These are phyloP conservation scores for Nebria salina DNA, from an alignment of 2,888 invertebrate species.

Conservation along the genomic window DNA sequence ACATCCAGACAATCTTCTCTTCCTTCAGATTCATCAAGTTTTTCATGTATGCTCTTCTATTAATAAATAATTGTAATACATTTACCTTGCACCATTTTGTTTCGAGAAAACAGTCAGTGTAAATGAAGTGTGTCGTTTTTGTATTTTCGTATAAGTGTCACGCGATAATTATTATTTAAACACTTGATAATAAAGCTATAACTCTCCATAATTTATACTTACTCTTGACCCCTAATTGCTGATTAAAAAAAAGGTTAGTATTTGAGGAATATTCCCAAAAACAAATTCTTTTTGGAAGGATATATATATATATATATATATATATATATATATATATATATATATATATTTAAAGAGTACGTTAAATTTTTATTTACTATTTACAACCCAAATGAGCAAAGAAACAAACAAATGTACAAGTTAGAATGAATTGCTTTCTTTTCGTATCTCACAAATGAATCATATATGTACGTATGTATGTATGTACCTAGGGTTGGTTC, in stretches of 20 bases:
- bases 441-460: too few relatives aligned
- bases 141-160: not conserved
- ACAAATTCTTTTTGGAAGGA: too few relatives aligned
- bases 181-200: not conserved
- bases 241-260: not conserved
- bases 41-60: too few relatives aligned
- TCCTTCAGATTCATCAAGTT: too few relatives aligned
- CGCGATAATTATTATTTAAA: not conserved
- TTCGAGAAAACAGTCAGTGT: not conserved
- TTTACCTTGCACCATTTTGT: not conserved
- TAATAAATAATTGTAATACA: too few relatives aligned
- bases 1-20: too few relatives aligned
- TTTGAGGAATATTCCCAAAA: too few relatives aligned
- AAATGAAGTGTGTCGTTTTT: not conserved
- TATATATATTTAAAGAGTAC: not conserved
- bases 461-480: too few relatives aligned
- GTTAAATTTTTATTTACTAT: conserved; percentile 31
- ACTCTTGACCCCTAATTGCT: not conserved
- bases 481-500: too few relatives aligned
- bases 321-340: too few relatives aligned
- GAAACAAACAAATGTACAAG: conserved; percentile 33
- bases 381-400: conserved; percentile 35
- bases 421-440: not conserved
- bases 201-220: not conserved
- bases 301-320: too few relatives aligned